Conservation (phyloP, 1,140 invertebrate species). For the Brachionus plicatilis region DNA sequence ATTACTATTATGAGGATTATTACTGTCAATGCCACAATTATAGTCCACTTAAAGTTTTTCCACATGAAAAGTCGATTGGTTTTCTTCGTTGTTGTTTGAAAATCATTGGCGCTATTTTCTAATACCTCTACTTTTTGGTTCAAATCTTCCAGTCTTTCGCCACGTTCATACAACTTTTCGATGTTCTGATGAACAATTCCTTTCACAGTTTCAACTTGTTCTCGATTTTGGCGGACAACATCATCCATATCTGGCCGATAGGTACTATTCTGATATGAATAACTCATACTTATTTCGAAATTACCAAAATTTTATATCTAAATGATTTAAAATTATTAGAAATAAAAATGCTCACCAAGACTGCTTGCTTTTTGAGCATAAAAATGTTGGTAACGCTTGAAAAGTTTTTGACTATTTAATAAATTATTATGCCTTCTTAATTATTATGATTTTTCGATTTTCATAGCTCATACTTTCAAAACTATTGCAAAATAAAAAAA, state of each 20-base stretch:
- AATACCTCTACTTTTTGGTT: neutral
- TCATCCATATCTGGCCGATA: neutral
- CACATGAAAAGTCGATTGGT: conserved; percentile 22
- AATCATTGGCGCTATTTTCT: neutral
- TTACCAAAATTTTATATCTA: conserved; percentile 4
- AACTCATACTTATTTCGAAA: neutral
- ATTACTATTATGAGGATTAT: neutral
- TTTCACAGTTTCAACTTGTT: conserved; percentile 21
- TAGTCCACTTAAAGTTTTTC: conserved; percentile 32
- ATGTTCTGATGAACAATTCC: conserved; percentile 19
- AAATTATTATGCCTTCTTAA: neutral
- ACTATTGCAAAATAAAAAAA: neutral
- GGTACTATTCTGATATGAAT: neutral
- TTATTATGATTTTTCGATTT: neutral
- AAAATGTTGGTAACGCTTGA: neutral
- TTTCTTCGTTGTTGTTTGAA: conserved; percentile 6
- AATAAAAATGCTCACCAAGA: neutral
- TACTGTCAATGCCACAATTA: neutral
- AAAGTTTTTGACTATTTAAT: neutral
- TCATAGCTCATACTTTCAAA: neutral
- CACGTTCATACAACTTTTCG: conserved; percentile 10
- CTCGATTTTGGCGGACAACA: neutral
- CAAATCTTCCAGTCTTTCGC: neutral
- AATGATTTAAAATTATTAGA: neutral
- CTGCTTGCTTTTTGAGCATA: neutral